Conservation (phyloP, 2,113 vertebrate genomes). For the Motacilla alba region DNA sequence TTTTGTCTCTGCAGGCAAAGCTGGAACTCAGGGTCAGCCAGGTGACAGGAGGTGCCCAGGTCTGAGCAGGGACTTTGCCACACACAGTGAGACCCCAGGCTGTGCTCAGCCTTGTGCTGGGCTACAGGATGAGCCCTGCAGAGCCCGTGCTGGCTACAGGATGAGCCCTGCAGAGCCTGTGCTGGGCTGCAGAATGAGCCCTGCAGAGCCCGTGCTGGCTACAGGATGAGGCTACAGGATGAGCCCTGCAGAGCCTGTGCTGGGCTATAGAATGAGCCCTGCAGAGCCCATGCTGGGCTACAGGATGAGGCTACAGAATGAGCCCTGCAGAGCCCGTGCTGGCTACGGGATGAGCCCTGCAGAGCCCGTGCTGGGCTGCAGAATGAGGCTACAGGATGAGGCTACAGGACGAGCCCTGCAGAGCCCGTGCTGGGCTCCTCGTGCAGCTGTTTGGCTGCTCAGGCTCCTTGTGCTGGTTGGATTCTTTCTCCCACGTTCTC, state of each 20-base stretch:
- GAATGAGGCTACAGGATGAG: no score
- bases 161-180: no score
- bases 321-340: background rate
- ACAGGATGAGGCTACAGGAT: no score
- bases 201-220: no score
- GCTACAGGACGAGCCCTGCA: background rate
- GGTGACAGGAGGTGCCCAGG: background rate
- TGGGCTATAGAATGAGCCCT: background rate
- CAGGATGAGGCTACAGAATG: background rate
- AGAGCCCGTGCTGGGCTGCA: no score
- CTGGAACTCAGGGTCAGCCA: background rate
- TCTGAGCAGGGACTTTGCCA: background rate
- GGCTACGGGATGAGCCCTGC: background rate
- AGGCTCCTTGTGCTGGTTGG: background rate
- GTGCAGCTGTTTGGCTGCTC: background rate
- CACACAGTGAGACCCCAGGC: background rate
- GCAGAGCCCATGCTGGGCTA: background rate
- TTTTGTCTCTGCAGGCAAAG: background rate
- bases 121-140: background rate
- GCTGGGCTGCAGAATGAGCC: no score
- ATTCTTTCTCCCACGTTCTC: background rate
- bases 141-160: no score
- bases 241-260: no score
- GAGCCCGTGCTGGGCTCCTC: background rate
- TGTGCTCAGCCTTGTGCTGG: background rate